phyloP scores from a whole-genome alignment of 2,797 vertebrate species.

The Myotis vivesi region DNA sequence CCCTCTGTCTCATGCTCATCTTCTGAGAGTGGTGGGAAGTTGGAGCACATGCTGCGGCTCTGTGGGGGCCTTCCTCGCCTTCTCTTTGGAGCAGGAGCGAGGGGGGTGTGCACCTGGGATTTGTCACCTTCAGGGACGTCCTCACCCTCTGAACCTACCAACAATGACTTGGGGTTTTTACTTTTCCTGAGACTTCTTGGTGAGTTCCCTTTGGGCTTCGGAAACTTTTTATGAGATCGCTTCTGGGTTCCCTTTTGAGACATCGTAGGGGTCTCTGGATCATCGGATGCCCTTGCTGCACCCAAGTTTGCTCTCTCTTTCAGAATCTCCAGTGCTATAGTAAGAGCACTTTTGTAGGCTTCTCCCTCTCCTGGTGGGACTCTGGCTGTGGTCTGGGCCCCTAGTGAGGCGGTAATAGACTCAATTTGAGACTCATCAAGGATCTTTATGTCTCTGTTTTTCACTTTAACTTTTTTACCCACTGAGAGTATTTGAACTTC shows the following conservation, averaged over 20 bases:
- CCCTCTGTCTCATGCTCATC: fast-evolving
- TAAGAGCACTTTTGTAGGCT: neutral
- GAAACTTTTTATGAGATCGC: fast-evolving
- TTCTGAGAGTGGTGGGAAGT: neutral
- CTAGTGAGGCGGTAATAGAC: neutral
- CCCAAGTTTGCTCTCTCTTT: neutral
- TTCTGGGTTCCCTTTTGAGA: neutral
- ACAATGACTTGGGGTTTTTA: neutral
- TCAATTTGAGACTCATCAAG: neutral
- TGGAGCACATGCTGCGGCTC: neutral
- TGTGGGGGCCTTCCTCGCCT: neutral
- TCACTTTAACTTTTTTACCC: neutral
- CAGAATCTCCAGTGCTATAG: neutral
- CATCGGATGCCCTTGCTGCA: neutral
- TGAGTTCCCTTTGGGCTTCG: neutral
- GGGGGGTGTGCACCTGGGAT: neutral
- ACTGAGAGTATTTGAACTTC: slow-evolving; percentile 10
- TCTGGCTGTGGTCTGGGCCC: neutral
- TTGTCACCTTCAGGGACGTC: fast-evolving
- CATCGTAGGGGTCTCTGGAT: fast-evolving
- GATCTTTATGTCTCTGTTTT: neutral
- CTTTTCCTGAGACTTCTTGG: neutral
- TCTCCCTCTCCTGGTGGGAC: neutral
- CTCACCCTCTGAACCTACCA: neutral
- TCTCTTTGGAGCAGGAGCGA: fast-evolving